A percentile compares a stretch with the other conserved stretches of the same genome.
Conservation (phyloP, 2,888 invertebrate genomes). For the Mesoligia furuncula region DNA sequence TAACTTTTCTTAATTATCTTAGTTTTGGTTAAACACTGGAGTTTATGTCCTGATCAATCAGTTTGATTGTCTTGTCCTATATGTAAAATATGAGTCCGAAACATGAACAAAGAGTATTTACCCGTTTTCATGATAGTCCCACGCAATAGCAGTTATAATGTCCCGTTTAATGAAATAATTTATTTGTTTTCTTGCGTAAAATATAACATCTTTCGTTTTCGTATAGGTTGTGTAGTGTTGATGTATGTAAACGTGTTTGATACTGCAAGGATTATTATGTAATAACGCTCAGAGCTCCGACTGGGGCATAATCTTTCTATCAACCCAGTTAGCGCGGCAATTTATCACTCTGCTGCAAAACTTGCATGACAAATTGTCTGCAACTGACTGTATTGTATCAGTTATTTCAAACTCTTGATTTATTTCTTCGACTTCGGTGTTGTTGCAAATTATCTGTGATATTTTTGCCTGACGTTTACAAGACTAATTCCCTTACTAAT, state of each 20-base stretch:
- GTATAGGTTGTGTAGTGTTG: constrained; percentile 1
- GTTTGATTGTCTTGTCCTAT: background rate
- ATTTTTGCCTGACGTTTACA: background rate
- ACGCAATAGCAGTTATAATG: constrained; percentile 12
- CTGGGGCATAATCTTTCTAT: constrained; percentile 55
- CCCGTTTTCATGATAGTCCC: background rate
- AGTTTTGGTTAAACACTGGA: background rate
- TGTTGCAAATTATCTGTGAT: background rate
- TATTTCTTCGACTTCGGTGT: background rate
- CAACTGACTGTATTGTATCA: constrained; percentile 24
- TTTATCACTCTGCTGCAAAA: constrained; percentile 55
- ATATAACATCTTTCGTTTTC: constrained; percentile 7
- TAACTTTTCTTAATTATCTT: background rate
- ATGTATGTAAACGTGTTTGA: constrained; percentile 2
- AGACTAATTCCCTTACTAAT: too few species aligned
- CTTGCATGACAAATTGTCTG: constrained; percentile 29
- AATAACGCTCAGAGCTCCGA: constrained; percentile 24
- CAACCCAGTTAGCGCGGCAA: constrained; percentile 53
- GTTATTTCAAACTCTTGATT: constrained; percentile 27
- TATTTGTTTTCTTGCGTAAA: constrained; percentile 16
- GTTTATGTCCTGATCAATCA: constrained; percentile 1
- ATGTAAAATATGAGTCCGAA: background rate
- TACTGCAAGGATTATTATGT: constrained; percentile 34
- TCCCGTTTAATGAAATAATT: background rate
- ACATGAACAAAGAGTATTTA: background rate